These are phyloP conservation scores for Glyphotaelius pellucidus DNA, from an alignment of 2,888 invertebrate genomes.

Conservation along the genomic window DNA sequence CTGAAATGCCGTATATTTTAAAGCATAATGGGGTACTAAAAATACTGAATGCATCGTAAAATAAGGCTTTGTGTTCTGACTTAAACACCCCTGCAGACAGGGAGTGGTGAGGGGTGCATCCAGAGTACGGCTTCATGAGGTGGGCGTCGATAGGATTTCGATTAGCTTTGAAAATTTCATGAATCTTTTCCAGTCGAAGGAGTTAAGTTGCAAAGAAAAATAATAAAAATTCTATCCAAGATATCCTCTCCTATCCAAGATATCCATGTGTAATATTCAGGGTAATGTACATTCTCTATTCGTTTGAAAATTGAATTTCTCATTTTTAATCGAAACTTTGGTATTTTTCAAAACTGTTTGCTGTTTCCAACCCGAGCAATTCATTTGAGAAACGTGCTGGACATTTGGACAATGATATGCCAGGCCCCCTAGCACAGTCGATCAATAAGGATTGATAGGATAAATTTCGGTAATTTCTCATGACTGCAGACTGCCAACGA, in stretches of 20 bases:
- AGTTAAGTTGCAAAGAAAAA: neutral
- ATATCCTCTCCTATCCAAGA: neutral
- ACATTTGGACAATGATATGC: too few species aligned
- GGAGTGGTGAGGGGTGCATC: neutral
- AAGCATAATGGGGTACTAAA: slow-evolving; percentile 2
- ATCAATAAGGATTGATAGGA: too few species aligned
- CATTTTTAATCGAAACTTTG: too few species aligned
- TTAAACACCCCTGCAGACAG: neutral
- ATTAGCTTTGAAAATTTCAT: neutral
- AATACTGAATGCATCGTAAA: neutral
- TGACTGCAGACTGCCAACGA: too few species aligned
- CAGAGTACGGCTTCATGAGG: neutral
- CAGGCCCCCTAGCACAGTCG: too few species aligned
- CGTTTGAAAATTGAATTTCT: too few species aligned
- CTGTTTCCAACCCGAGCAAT: too few species aligned
- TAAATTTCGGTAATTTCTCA: too few species aligned
- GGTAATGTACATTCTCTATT: too few species aligned
- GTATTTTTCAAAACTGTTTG: too few species aligned
- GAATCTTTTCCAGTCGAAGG: neutral
- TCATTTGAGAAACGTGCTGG: too few species aligned
- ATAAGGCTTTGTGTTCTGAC: neutral
- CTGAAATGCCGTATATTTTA: neutral
- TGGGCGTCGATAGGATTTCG: neutral
- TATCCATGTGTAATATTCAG: neutral
- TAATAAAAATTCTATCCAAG: neutral